These are phyloP conservation scores for Acanthosepion lycidas DNA, from an alignment of 2,888 invertebrate species.

Conservation along the genomic window DNA sequence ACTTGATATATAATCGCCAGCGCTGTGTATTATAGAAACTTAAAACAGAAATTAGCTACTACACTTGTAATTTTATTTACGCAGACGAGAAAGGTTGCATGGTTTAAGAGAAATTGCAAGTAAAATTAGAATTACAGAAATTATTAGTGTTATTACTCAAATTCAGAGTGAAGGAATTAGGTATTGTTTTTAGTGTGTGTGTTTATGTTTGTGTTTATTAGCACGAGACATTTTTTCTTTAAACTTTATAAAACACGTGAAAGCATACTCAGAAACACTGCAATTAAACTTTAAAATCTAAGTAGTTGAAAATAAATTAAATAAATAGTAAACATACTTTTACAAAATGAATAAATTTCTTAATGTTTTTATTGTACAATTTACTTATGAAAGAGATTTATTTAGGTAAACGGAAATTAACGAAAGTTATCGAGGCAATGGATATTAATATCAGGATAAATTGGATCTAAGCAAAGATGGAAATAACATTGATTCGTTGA, in stretches of 20 bases:
- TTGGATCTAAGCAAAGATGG: too few species aligned
- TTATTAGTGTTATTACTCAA: background rate
- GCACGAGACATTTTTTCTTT: too few species aligned
- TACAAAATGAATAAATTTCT: too few species aligned
- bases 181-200: background rate
- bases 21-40: background rate
- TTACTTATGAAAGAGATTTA: background rate
- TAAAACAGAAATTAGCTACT: background rate
- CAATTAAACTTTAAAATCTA: too few species aligned
- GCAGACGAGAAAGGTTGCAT: background rate
- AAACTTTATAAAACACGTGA: background rate
- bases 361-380: background rate
- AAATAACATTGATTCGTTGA: too few species aligned
- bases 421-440: too few species aligned
- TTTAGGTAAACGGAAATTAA: background rate
- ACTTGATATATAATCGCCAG: background rate
- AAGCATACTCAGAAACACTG: background rate
- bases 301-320: too few species aligned
- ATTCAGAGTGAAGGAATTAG: background rate
- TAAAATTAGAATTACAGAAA: background rate
- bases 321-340: background rate
- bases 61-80: background rate
- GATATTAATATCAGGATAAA: too few species aligned
- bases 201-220: background rate
- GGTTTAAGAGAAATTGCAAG: background rate